Evolutionary conservation across 2,888 invertebrate genomes (phyloP).

Genomic region (Nowickia ferox): DNA sequence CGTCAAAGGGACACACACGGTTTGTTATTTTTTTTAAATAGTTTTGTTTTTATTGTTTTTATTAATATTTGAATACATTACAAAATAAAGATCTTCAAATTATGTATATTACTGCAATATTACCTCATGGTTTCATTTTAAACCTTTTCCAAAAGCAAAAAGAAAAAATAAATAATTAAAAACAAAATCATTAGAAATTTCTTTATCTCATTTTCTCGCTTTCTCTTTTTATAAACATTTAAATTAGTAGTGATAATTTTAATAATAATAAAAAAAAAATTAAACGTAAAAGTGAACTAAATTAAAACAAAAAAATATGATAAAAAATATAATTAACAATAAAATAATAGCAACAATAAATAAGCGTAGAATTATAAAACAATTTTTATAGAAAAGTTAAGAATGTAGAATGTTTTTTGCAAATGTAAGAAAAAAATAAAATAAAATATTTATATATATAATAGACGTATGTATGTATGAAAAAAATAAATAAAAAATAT

Average conservation of each 20-base stretch:
- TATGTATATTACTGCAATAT: conserved; percentile 49
- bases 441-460: conserved; percentile 22
- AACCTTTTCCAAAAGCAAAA: conserved; percentile 26
- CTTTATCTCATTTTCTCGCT: not conserved
- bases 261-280: not conserved
- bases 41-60: not conserved
- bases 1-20: no score
- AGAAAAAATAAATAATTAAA: not conserved
- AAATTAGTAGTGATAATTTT: conserved; percentile 13
- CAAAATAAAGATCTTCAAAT: conserved; percentile 45
- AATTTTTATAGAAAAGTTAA: conserved; percentile 40
- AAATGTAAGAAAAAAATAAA: conserved; percentile 30
- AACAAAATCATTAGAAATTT: conserved; percentile 1
- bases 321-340: not conserved
- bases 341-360: conserved; percentile 13
- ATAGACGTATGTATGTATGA: not conserved
- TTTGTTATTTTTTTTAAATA: not conserved
- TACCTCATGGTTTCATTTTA: conserved; percentile 65
- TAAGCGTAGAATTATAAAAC: conserved; percentile 33
- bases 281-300: conserved; percentile 13
- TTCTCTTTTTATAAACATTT: conserved; percentile 44
- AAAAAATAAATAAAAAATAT: conserved; percentile 35
- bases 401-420: conserved; percentile 39
- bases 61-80: not conserved
- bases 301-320: conserved; percentile 3